phyloP scores from a whole-genome alignment of 92 coral and sea anemone species.

The Umimayanthus chanpuru region DNA sequence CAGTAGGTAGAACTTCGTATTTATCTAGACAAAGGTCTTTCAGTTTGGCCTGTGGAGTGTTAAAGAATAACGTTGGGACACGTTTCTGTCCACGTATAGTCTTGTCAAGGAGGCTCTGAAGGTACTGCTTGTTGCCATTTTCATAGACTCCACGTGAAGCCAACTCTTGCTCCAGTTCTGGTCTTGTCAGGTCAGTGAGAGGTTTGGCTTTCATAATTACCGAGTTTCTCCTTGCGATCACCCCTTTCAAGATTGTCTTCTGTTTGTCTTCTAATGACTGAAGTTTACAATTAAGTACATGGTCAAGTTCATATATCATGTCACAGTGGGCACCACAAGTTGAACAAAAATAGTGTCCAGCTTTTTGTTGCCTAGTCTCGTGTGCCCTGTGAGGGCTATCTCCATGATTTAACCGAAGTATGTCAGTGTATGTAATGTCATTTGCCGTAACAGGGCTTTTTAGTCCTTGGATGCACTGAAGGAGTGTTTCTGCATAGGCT shows the following conservation, averaged over 20 bases:
- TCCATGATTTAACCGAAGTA: conserved; percentile 50
- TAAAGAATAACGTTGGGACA: conserved; percentile 49
- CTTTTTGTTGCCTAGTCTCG: conserved; percentile 44
- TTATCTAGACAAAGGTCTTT: conserved; percentile 39
- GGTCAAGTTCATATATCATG: conserved; percentile 41
- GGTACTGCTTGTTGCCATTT: neutral
- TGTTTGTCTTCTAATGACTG: conserved; percentile 33
- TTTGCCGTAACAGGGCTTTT: neutral
- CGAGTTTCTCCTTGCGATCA: neutral
- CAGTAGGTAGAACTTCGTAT: conserved; percentile 55
- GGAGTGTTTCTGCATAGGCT: conserved; percentile 46
- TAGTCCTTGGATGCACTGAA: conserved; percentile 35
- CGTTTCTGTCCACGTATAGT: conserved; percentile 20
- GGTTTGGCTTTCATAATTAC: neutral
- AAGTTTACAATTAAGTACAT: conserved; percentile 41
- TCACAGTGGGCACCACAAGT: conserved; percentile 48
- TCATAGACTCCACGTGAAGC: neutral
- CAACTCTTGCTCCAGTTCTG: conserved; percentile 7
- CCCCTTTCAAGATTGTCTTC: conserved; percentile 25
- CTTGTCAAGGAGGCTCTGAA: neutral
- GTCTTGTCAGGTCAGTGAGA: neutral
- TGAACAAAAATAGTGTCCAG: conserved; percentile 45
- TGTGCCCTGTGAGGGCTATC: conserved; percentile 48
- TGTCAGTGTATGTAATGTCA: conserved; percentile 2
- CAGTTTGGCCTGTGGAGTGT: conserved; percentile 48